Evolutionary conservation across 2,113 vertebrate genomes (phyloP).

Genomic region (Rynchops niger): DNA sequence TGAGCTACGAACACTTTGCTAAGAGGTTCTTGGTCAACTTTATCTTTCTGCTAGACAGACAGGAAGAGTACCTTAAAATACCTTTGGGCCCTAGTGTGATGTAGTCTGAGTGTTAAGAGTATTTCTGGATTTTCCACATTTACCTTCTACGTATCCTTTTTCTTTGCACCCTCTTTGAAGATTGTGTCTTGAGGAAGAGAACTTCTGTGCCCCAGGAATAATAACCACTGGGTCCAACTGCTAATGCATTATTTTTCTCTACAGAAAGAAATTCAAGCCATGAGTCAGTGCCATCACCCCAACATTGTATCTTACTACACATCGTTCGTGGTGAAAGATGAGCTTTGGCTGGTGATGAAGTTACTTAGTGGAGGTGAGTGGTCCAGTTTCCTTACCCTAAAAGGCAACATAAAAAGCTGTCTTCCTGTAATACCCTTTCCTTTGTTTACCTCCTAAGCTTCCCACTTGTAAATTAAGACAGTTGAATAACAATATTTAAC

Average conservation of each 20-base stretch:
- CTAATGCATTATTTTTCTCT: conserved; percentile 44
- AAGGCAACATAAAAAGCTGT: neutral
- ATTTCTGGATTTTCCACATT: neutral
- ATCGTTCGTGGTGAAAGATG: conserved; percentile 96
- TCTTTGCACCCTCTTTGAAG: neutral
- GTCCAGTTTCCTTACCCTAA: neutral
- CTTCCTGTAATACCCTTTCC: neutral
- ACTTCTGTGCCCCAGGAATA: neutral
- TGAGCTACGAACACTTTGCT: neutral
- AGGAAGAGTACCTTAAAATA: neutral
- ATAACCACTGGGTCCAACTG: neutral
- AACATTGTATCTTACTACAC: conserved; percentile 98
- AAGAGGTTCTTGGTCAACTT: neutral
- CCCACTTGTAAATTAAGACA: neutral
- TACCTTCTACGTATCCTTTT: neutral
- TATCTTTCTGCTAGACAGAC: neutral
- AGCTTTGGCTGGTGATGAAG: conserved; percentile 97
- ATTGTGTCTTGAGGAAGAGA: neutral
- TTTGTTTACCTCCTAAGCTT: neutral
- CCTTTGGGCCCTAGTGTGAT: neutral
- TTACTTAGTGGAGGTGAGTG: conserved; percentile 93
- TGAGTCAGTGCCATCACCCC: conserved; percentile 97
- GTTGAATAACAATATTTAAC: neutral
- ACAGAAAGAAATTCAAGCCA: conserved; percentile 98
- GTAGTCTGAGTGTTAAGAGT: neutral